Conservation (phyloP, 2,888 invertebrate species). For the Cyrtodaria siliqua region DNA sequence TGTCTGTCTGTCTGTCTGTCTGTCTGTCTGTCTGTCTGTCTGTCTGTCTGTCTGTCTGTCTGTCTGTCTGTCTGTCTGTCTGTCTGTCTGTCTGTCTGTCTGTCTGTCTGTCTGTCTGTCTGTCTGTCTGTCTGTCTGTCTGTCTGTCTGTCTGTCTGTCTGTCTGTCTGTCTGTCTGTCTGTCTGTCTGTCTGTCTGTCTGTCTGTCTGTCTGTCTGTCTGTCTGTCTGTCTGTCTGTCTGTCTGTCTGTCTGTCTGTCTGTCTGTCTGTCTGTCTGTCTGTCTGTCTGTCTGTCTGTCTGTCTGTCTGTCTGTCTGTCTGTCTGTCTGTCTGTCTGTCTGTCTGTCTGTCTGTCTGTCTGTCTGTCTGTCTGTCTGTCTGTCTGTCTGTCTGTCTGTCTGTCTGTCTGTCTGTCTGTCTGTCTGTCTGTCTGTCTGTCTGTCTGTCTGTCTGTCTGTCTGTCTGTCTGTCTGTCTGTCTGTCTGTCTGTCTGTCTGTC, state of each 20-base stretch:
- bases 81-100: slow-evolving; percentile 40
- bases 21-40: slow-evolving; percentile 49
- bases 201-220: slow-evolving; percentile 13
- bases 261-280: slow-evolving; percentile 3
- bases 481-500: slow-evolving; percentile 3
- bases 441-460: slow-evolving; percentile 3
- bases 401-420: slow-evolving; percentile 3
- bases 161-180: too few species aligned
- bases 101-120: slow-evolving; percentile 16
- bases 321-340: slow-evolving; percentile 3
- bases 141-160: slow-evolving; percentile 4
- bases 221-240: slow-evolving; percentile 3
- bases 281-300: slow-evolving; percentile 3
- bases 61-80: slow-evolving; percentile 50
- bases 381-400: slow-evolving; percentile 3
- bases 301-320: slow-evolving; percentile 3
- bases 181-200: slow-evolving; percentile 1
- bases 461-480: slow-evolving; percentile 3
- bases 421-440: slow-evolving; percentile 3
- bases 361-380: slow-evolving; percentile 3
- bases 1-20: slow-evolving; percentile 44
- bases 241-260: slow-evolving; percentile 3
- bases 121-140: slow-evolving; percentile 16
- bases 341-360: slow-evolving; percentile 3
- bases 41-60: slow-evolving; percentile 52